Evolutionary conservation across 1,140 invertebrate genomes (phyloP), one percentile per base, ranked within the genome.

Genomic region (Aphis gossypii): DNA sequence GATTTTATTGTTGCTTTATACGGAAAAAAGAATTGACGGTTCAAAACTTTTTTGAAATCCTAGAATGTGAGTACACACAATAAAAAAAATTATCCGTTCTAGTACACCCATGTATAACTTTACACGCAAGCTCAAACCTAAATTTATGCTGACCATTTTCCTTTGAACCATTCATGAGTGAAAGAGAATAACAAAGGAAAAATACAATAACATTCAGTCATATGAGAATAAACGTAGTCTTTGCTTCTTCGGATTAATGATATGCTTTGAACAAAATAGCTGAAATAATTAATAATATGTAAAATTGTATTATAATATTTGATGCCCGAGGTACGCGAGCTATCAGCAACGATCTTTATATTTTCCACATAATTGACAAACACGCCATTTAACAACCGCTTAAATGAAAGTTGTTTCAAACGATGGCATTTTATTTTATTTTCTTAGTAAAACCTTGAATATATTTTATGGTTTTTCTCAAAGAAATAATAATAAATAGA

Each of bases 111-210:
- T 76, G 60, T 76, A 18, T 76, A 76, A 76, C 60, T 76, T 51
- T 48, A 48, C 11, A 48, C 11, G 30, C 30, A 76, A 76, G 30
- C 60, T 76, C 30, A 76, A n/a, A 76, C n/a, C 60, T 5, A 76
- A 76, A 76, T 76, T 76, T 76, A 76, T 76, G 60, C 14, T 76
- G 60, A 76, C 60, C 60, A n/a, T 76, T 76, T 76, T 76, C 60
- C 60, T 76, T 76, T 76, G 30, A 76, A n/a, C 30, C 30, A n/a
- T 76, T 76, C 60, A 14, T 76, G 60, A 14, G n/a, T 18, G 30
- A n/a, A 76, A 76, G 60, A 76, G 30, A n/a, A 76, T 76, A 76
- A 76, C 60, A 76, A 76, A 76, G 60, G 60, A 76, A 76, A 76
- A 76, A 76, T 76, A 76, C 60, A 76, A 68, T n/a, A 68, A 76